Evolutionary conservation across 2,113 vertebrate species (phyloP), one percentile per base, ranked within the genome.

Genomic region (Nothoprocta pentlandii): DNA sequence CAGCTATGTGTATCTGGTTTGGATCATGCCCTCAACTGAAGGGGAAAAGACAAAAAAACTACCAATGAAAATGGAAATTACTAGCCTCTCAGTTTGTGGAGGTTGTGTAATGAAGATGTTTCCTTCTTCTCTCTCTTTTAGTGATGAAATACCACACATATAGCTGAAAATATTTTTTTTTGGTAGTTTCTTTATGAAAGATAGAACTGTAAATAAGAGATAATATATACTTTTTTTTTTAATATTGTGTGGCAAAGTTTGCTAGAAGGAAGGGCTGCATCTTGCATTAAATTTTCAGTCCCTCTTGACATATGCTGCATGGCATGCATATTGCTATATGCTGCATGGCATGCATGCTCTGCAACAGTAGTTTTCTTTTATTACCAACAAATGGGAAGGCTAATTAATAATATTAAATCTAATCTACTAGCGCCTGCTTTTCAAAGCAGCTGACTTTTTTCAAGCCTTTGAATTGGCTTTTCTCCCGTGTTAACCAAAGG

Each of bases 1-100:
- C 85, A 95, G 69, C 74, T 92, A n/a, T 70, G 63, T 71, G 75
- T 85, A 85, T 95, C 88, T 95, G 93, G 88, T 80, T 92, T 89
- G 56, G 68, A 73, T 85, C 32, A 92, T 4, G 12, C 41, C 53
- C 88, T 90, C 92, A 88, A 75, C 15, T 86, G 82, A 64, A 78
- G 58, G 15, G 46, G 34, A 75, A 93, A 92, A 87, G 64, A 93
- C 88, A 94, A 93, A 94, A 94, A 58, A 56, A 32, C 49, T 92
- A 90, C 73, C 81, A 89, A 95, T 73, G 49, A 86, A 92, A 90
- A 94, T 90, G 68, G 68, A 83, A 92, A 80, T 92, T 42, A 81
- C 30, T 49, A 77, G 84, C 74, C 56, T 91, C 53, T 12, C 20
- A 91, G 42, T 92, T 80, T 67, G 42, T 56, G 26, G 26, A 54